phyloP scores from a whole-genome alignment of 2,113 vertebrate species.

The Heterochromis multidens region DNA sequence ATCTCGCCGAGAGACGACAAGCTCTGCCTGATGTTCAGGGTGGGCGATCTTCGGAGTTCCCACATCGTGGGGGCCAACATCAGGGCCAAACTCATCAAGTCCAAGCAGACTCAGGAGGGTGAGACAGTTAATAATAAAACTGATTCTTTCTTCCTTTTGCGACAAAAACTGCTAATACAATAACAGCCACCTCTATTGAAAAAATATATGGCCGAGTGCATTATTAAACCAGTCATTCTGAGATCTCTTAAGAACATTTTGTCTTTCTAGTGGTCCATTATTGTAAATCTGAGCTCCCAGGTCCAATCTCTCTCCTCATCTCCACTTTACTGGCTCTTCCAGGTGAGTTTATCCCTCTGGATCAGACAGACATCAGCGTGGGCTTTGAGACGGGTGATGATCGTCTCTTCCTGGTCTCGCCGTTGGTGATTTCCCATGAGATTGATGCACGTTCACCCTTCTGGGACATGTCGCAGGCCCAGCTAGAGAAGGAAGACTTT shows the following conservation, averaged over 20 bases:
- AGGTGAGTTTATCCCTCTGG: slow-evolving; percentile 82
- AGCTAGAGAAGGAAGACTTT: slow-evolving; percentile 82
- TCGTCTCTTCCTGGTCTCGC: slow-evolving; percentile 80
- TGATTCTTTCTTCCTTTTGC: background rate
- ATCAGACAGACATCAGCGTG: slow-evolving; percentile 82
- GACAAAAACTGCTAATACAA: background rate
- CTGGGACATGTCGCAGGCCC: slow-evolving; percentile 80
- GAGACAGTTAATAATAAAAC: background rate
- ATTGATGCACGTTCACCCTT: slow-evolving; percentile 73
- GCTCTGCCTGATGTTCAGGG: slow-evolving; percentile 80
- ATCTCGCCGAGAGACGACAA: slow-evolving; percentile 78
- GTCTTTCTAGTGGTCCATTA: background rate
- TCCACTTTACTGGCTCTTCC: background rate
- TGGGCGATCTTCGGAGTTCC: slow-evolving; percentile 79
- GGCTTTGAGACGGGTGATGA: slow-evolving; percentile 82
- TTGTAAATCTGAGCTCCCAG: background rate
- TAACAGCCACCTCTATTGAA: background rate
- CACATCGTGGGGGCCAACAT: slow-evolving; percentile 83
- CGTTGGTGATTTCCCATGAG: slow-evolving; percentile 80
- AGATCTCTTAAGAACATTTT: background rate
- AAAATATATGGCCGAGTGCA: background rate
- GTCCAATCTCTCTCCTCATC: background rate
- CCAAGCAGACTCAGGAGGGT: slow-evolving; percentile 83
- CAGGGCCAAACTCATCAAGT: slow-evolving; percentile 82
- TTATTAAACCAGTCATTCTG: background rate